Percentiles rank a stretch among this genome's conserved stretches.
Evolutionary conservation across 2,888 invertebrate species (phyloP).

Genomic region (Coleophora flavipennella): DNA sequence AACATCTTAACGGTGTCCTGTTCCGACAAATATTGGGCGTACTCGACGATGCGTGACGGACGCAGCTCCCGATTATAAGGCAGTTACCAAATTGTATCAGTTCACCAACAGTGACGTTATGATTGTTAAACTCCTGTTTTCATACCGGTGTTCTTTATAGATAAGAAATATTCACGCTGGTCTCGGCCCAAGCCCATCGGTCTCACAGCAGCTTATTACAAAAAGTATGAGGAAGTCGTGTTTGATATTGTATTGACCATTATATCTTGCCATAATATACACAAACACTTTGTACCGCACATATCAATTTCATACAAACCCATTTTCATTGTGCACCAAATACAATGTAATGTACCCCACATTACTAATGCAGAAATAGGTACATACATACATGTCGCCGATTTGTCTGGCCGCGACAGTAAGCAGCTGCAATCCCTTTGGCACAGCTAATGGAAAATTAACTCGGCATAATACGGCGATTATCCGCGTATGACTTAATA

Average conservation of each 20-base stretch:
- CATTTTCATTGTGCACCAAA: constrained; percentile 5
- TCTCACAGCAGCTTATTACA: too few relatives aligned
- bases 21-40: constrained; percentile 64
- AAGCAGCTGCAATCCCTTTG: constrained; percentile 57
- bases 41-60: constrained; percentile 56
- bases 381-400: constrained; percentile 23
- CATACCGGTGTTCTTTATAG: too few relatives aligned
- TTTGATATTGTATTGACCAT: too few relatives aligned
- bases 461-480: constrained; percentile 66
- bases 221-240: too few relatives aligned
- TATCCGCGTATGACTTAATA: constrained; percentile 71
- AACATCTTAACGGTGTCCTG: constrained; percentile 61
- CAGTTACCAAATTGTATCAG: too few relatives aligned
- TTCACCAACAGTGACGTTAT: not conserved
- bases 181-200: too few relatives aligned
- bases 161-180: too few relatives aligned
- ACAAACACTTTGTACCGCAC: too few relatives aligned
- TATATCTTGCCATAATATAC: too few relatives aligned
- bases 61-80: not conserved
- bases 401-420: constrained; percentile 36
- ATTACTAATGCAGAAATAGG: constrained; percentile 11
- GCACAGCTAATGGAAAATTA: constrained; percentile 61
- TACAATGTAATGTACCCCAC: constrained; percentile 5
- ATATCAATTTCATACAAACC: constrained; percentile 4
- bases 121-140: not conserved